Evolutionary conservation across 1,140 invertebrate species (phyloP), one percentile per base, ranked within the genome.

Genomic region (Drosophila miranda): DNA sequence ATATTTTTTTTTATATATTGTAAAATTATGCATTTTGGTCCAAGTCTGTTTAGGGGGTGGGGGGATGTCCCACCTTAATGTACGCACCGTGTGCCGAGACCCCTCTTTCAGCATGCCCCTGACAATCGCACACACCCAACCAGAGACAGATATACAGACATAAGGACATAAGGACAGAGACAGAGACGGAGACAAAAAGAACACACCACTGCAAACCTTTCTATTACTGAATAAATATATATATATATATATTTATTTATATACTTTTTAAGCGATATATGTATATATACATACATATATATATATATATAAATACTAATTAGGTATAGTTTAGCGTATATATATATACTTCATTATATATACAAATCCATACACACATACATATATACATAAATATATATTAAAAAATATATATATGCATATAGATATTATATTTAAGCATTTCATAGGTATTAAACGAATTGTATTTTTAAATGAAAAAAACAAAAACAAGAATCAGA

Each of bases 371-470:
- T 38, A 21, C 48, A 50, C 26, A 50, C 45, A n/a, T 75, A 56
- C 38, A 52, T 55, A 68, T 61, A 61, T 54, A 68, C 28, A 67
- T 58, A 58, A 58, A 55, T 53, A 57, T 58, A 58, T 64, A 55
- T 53, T 5, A 6, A 57, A 57, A 48, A 19, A 74, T 64, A 63
- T 54, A 49, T 66, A 59, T 59, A 46, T 75, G 44, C 50, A 74
- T 58, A 79, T 80, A 76, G 67, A 81, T 80, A 75, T 81, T 75
- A 58, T 81, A 86, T 86, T 80, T 87, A 86, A 80, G 78, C 69
- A 80, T 84, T 86, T 84, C 56, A 46, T 82, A 83, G 80, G 81
- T 80, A 80, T 84, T 86, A 75, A 75, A 87, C 59, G 55, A 77
- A 80, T 87, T 86, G 82, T 86, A 80, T 81, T 78, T 81, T 76